Conservation (phyloP, 1,140 invertebrate genomes). For the Atta texana region DNA sequence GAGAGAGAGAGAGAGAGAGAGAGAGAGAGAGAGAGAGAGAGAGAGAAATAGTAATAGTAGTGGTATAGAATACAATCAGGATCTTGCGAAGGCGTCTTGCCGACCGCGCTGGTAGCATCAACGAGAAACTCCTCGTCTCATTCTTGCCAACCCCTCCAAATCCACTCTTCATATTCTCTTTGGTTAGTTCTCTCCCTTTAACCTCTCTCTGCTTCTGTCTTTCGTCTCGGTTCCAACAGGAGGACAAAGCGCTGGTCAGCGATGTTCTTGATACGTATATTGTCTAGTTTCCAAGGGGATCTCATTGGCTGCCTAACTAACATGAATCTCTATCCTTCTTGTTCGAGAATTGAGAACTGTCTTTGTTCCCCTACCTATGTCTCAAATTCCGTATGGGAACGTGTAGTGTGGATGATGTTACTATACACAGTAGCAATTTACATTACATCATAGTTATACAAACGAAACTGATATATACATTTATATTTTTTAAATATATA, state of each 20-base stretch:
- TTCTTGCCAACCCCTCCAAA: slow-evolving; percentile 44
- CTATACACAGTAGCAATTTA: slow-evolving; percentile 2
- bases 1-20: neutral
- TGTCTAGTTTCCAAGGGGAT: neutral
- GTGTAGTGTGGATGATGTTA: neutral
- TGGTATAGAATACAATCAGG: slow-evolving; percentile 54
- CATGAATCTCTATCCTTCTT: neutral
- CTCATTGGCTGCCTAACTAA: slow-evolving; percentile 20
- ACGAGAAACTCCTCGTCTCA: slow-evolving; percentile 48
- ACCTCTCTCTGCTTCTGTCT: slow-evolving; percentile 22
- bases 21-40: neutral
- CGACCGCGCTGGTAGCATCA: slow-evolving; percentile 58
- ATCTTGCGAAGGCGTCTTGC: slow-evolving; percentile 49
- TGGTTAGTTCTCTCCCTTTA: slow-evolving; percentile 16
- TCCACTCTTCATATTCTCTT: slow-evolving; percentile 51
- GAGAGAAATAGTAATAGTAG: slow-evolving; percentile 22
- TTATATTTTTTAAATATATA: neutral
- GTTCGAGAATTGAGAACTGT: neutral
- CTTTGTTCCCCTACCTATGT: neutral
- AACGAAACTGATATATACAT: neutral
- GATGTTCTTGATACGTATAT: slow-evolving; percentile 31
- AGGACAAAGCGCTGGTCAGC: slow-evolving; percentile 29
- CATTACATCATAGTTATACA: slow-evolving; percentile 3
- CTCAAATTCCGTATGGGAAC: neutral
- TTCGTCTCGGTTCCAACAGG: slow-evolving; percentile 1